Evolutionary conservation across 2,797 vertebrate species (phyloP).

Genomic region (Momotus momota): DNA sequence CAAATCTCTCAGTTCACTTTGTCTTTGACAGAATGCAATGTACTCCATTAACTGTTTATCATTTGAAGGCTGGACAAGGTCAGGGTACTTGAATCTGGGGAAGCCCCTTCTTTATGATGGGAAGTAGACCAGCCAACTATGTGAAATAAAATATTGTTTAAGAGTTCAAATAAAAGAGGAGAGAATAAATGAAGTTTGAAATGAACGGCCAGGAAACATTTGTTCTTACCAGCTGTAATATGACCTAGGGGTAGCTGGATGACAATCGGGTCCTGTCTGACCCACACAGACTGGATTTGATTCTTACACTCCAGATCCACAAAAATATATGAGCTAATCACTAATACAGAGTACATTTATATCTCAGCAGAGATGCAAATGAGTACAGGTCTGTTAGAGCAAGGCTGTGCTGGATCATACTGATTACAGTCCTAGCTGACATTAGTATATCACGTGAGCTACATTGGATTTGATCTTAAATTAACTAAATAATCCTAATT

Average conservation of each 20-base stretch:
- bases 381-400: background rate
- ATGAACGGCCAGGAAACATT: background rate
- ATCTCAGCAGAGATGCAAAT: background rate
- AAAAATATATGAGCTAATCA: background rate
- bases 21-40: background rate
- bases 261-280: background rate
- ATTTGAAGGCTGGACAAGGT: background rate
- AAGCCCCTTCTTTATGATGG: background rate
- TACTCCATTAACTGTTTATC: background rate
- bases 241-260: background rate
- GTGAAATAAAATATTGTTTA: background rate
- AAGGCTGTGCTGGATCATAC: background rate
- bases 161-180: background rate
- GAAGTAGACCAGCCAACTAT: background rate
- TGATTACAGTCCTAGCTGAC: background rate
- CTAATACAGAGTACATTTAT: background rate
- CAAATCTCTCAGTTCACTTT: background rate
- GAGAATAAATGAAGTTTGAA: background rate
- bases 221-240: background rate
- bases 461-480: background rate
- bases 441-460: background rate
- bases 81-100: background rate
- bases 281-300: background rate
- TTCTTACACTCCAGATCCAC: background rate
- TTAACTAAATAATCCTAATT: background rate